Base-by-base conservation (phyloP, 2,888 invertebrate species). In the Xanthia togata region DNA sequence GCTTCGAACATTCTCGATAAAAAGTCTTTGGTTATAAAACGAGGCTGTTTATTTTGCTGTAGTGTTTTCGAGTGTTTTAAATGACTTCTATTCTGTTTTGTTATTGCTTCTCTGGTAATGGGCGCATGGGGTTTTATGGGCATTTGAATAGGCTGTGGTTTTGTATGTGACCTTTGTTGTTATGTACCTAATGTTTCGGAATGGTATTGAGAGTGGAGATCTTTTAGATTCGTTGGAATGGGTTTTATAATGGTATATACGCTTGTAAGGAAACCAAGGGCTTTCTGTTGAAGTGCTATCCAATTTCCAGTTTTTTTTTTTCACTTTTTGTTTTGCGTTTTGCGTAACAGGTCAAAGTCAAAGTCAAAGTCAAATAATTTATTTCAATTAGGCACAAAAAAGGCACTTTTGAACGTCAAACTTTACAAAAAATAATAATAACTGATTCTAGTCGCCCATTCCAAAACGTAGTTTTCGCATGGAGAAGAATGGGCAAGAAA, bases 61-160 rank as follows among this genome's bases (percentile, higher is more conserved):
- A 81, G 82, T 82, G 76, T 79, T 84, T 84, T 86, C 70, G 82
- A 82, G 78, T 82, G 82, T 84, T 83, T 84, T 75, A 74, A 84
- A 84, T 77, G 79, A 74, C 76, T 78, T 79, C 78, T 81, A 59
- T 75, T 75, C 67, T 69, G 60, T 81, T 64, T 44, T 78, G 73
- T 73, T 84, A 82, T 84, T 65, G 76, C 78, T 47, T 38, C 47
- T 67, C 53, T 60, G 75, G 82, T 82, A 85, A 85, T 72, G 69
- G 73, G 47, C 69, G 74, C 68, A 67, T 83, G 41, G 74, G 81
- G 71, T 87, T 87, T 87, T 86, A 86, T 81, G 20, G 62, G 26
- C 59, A 59, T 81, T 81, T 71, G 77, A 81, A 76, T 83, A 76
- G 76, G 70, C 62, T 76, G 73, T 73, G 73, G 73, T 76, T 69